Percentiles rank a stretch among this genome's conserved stretches.
Conservation (phyloP, 2,113 vertebrate species). For the Abramis brama region DNA sequence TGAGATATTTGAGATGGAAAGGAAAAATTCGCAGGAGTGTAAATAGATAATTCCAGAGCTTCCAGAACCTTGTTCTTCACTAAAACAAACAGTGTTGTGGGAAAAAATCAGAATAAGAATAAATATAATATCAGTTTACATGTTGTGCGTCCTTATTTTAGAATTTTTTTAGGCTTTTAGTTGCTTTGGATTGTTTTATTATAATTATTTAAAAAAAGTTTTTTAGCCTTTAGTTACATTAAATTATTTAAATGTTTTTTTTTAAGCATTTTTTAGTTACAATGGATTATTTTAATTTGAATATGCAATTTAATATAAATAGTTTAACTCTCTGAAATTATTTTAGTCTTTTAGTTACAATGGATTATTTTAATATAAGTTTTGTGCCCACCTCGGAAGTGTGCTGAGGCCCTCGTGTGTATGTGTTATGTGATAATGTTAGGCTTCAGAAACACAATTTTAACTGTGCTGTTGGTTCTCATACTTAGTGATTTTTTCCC, state of each 20-base stretch:
- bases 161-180: background rate
- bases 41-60: background rate
- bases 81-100: background rate
- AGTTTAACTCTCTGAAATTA: background rate
- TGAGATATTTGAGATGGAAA: background rate
- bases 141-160: background rate
- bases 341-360: background rate
- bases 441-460: background rate
- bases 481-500: constrained; percentile 49
- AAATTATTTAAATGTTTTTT: too few relatives aligned
- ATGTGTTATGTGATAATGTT: background rate
- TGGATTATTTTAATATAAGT: background rate
- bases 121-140: background rate
- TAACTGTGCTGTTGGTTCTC: background rate
- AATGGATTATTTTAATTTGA: background rate
- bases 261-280: background rate
- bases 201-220: background rate
- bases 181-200: background rate
- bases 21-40: background rate
- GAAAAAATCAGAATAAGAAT: background rate
- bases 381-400: background rate
- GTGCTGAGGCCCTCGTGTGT: background rate
- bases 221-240: background rate
- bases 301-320: background rate
- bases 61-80: too few relatives aligned